Conservation (phyloP, 2,113 vertebrate genomes). For the Cephalopholis sonnerati region DNA sequence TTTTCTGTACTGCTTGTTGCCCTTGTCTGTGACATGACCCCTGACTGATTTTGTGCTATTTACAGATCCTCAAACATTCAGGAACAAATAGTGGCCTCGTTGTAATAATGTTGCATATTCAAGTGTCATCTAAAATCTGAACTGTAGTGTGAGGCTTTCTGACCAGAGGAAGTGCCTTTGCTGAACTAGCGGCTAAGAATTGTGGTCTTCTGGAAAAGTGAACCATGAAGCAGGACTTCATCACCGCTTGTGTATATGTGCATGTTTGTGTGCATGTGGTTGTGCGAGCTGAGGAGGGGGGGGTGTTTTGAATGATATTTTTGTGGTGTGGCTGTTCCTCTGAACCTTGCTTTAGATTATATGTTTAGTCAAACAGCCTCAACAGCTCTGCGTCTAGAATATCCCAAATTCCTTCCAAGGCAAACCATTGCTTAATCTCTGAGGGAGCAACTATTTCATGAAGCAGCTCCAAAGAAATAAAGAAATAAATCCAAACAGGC, state of each 20-base stretch:
- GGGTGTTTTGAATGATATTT: constrained; percentile 56
- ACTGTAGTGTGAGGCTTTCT: constrained; percentile 24
- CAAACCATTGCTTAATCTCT: constrained; percentile 64
- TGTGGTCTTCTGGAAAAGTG: constrained; percentile 18
- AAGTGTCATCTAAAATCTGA: constrained; percentile 34
- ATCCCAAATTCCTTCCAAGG: constrained; percentile 70
- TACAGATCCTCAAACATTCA: not conserved
- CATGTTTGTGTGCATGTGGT: constrained; percentile 31
- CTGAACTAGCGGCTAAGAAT: constrained; percentile 34
- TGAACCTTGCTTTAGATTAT: constrained; percentile 70
- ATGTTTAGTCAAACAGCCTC: constrained; percentile 68
- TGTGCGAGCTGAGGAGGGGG: constrained; percentile 54
- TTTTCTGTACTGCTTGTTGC: not conserved
- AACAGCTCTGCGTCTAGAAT: constrained; percentile 57
- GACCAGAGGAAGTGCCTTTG: constrained; percentile 41
- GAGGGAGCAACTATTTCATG: constrained; percentile 51
- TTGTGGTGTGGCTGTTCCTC: constrained; percentile 67
- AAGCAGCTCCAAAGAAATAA: not conserved
- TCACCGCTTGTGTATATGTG: constrained; percentile 8
- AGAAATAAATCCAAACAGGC: constrained; percentile 12
- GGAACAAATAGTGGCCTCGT: not conserved
- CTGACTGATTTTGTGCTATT: constrained; percentile 9
- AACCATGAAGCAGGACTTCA: constrained; percentile 10
- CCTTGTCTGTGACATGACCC: constrained; percentile 17
- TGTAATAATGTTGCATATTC: constrained; percentile 13